Conservation (phyloP, 2,888 invertebrate species). For the Ichneumoninae sp. region DNA sequence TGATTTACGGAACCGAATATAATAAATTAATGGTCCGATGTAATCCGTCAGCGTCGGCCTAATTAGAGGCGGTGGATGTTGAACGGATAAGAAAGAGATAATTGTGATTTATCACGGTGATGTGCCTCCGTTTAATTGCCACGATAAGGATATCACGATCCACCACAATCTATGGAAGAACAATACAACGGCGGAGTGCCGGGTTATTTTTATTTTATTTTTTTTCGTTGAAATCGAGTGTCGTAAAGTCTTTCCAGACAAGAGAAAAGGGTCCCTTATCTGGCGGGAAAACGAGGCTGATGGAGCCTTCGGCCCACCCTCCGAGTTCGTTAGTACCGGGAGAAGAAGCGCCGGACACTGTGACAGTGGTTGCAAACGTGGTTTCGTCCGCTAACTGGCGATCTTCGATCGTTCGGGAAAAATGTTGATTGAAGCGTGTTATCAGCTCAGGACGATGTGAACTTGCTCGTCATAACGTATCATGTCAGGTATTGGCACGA, state of each 20-base stretch:
- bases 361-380: not conserved
- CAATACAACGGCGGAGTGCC: not conserved
- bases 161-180: slow-evolving; percentile 9
- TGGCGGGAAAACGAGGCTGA: not conserved
- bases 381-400: slow-evolving; percentile 25
- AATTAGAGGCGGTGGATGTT: not conserved
- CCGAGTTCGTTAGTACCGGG: not conserved
- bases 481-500: not conserved
- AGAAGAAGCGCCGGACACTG: not conserved
- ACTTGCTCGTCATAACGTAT: not conserved
- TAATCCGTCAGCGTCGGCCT: slow-evolving; percentile 6
- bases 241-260: not conserved
- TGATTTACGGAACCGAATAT: not conserved
- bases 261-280: slow-evolving; percentile 18
- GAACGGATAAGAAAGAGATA: slow-evolving; percentile 24
- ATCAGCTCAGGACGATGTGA: slow-evolving; percentile 7
- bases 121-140: slow-evolving; percentile 29
- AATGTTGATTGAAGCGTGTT: slow-evolving; percentile 38
- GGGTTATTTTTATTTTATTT: not conserved
- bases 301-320: not conserved
- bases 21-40: slow-evolving; percentile 2
- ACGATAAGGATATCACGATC: slow-evolving; percentile 29
- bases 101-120: slow-evolving; percentile 13
- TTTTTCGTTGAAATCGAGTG: not conserved
- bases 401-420: slow-evolving; percentile 9